These are phyloP conservation scores for Tetrax tetrax DNA, from an alignment of 2,113 vertebrate genomes.

Conservation along the genomic window DNA sequence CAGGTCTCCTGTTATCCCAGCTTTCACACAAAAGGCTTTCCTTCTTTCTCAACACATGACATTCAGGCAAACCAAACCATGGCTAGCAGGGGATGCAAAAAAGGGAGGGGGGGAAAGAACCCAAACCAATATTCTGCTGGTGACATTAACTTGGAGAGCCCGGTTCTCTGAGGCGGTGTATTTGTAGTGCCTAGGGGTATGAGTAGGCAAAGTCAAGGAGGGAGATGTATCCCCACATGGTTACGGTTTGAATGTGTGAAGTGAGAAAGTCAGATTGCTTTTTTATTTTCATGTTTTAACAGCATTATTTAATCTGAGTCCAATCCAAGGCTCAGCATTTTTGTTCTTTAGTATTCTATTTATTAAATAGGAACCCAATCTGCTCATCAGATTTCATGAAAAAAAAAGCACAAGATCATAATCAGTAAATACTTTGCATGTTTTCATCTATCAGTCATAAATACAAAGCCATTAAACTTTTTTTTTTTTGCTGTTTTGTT, in stretches of 20 bases:
- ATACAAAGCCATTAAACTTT: neutral
- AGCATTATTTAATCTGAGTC: neutral
- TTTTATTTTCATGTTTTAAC: neutral
- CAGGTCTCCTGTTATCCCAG: neutral
- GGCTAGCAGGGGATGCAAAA: neutral
- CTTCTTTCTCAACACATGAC: neutral
- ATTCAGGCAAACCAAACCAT: neutral
- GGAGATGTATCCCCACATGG: neutral
- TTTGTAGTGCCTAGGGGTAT: neutral
- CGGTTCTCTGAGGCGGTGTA: neutral
- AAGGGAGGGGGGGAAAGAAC: neutral
- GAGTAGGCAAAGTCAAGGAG: neutral
- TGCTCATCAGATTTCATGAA: neutral
- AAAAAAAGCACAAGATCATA: neutral
- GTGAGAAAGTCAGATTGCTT: neutral
- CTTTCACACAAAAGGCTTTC: neutral
- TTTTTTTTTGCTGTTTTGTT: neutral
- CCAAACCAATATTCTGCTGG: neutral
- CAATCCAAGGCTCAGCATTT: neutral
- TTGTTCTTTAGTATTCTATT: neutral
- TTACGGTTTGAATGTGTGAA: neutral
- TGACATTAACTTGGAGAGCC: neutral
- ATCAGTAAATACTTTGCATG: neutral
- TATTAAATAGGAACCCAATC: neutral
- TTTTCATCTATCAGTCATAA: neutral